These are phyloP conservation scores for Hoplostethus mediterraneus DNA, from an alignment of 2,797 vertebrate species.

Conservation along the genomic window DNA sequence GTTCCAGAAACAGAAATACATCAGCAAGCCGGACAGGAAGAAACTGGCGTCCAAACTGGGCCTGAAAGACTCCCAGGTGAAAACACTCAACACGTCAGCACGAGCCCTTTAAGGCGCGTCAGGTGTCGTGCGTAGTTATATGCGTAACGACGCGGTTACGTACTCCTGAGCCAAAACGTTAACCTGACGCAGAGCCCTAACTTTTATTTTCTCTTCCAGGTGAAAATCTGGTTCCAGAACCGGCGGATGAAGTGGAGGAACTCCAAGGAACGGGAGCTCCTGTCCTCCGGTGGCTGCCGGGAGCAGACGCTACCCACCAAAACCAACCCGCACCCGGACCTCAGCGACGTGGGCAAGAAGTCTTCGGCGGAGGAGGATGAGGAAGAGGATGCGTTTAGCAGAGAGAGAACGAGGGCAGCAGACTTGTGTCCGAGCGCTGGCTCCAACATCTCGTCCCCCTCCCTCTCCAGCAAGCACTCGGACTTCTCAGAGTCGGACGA, in stretches of 20 bases:
- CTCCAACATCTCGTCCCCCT: slow-evolving; percentile 86
- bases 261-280: slow-evolving; percentile 96
- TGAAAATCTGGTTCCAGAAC: slow-evolving; percentile 99
- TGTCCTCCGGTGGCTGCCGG: slow-evolving; percentile 94
- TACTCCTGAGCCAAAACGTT: rapidly evolving
- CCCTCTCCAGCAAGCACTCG: slow-evolving; percentile 92
- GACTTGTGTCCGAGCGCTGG: slow-evolving; percentile 25
- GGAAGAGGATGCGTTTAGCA: slow-evolving; percentile 70
- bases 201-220: slow-evolving; percentile 76
- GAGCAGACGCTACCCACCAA: slow-evolving; percentile 97
- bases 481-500: slow-evolving; percentile 96
- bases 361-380: slow-evolving; percentile 84
- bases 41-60: slow-evolving; percentile 94
- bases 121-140: slow-evolving; percentile 2
- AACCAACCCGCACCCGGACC: slow-evolving; percentile 96
- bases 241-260: slow-evolving; percentile 98
- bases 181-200: neutral
- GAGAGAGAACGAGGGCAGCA: slow-evolving; percentile 75
- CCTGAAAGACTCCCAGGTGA: slow-evolving; percentile 97
- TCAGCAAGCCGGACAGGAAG: slow-evolving; percentile 97
- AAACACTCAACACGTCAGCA: rapidly evolving
- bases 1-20: slow-evolving; percentile 99
- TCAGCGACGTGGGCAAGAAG: slow-evolving; percentile 96
- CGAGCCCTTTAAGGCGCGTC: neutral
- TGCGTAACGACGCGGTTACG: neutral